A percentile compares a stretch with the other conserved stretches of the same genome.
These are phyloP conservation scores for Drosophila subobscura DNA, from an alignment of 1,140 invertebrate genomes.

Conservation along the genomic window DNA sequence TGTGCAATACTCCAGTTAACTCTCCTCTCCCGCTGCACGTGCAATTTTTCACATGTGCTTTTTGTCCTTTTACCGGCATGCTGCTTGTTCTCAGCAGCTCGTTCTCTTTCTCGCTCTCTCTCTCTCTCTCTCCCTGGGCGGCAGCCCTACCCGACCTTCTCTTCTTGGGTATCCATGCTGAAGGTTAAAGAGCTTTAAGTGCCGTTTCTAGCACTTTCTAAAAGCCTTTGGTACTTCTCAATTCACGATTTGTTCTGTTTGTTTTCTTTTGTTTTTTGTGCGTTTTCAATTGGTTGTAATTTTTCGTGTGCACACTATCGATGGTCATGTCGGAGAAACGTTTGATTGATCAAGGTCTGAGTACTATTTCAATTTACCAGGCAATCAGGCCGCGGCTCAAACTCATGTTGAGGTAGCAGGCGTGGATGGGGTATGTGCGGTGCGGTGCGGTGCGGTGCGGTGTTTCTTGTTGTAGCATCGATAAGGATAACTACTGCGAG, in stretches of 20 bases:
- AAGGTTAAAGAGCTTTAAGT: constrained; percentile 43
- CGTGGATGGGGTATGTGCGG: no score
- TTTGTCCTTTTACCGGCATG: constrained; percentile 30
- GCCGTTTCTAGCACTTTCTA: constrained; percentile 19
- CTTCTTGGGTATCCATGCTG: constrained; percentile 10
- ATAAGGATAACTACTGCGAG: no score
- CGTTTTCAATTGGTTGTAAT: constrained; percentile 9
- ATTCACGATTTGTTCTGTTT: neutral
- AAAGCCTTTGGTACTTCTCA: neutral
- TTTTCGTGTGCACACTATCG: neutral
- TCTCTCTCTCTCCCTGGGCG: neutral
- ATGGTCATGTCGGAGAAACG: constrained; percentile 1
- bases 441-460: no score
- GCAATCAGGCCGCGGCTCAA: constrained; percentile 17
- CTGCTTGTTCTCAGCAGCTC: neutral
- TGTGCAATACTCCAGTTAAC: neutral
- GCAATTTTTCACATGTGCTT: constrained; percentile 54
- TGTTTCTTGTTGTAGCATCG: no score
- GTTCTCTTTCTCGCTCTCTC: neutral
- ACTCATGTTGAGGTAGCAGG: no score
- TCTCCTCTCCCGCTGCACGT: constrained; percentile 38
- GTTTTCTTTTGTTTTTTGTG: neutral
- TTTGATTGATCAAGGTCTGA: constrained; percentile 30
- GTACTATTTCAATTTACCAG: constrained; percentile 10
- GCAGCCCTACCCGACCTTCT: constrained; percentile 27